Percentiles rank a stretch among this genome's conserved stretches.
These are phyloP conservation scores for Sebastes steindachneri DNA, from an alignment of 2,797 vertebrate genomes.

Conservation along the genomic window DNA sequence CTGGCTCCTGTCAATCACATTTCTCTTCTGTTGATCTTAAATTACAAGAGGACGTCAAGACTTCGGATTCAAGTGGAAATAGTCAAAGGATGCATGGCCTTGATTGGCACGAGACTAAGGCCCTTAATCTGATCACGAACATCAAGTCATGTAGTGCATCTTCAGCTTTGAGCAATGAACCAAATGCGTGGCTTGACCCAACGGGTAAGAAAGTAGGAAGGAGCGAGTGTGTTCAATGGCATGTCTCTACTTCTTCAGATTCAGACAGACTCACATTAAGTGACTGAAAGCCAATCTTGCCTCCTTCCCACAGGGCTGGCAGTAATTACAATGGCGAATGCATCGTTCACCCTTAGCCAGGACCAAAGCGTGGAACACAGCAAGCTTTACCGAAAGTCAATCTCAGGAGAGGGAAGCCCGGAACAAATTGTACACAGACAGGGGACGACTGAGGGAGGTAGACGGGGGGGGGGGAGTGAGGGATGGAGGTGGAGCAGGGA, in stretches of 20 bases:
- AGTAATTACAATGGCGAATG: slow-evolving; percentile 53
- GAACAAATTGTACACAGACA: slow-evolving; percentile 11
- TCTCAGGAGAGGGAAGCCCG: slow-evolving; percentile 11
- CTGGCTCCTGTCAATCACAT: slow-evolving; percentile 9
- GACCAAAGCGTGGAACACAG: slow-evolving; percentile 6
- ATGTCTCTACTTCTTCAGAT: slow-evolving; percentile 9
- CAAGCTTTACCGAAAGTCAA: slow-evolving; percentile 19
- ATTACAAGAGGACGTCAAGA: not conserved
- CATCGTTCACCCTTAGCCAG: slow-evolving; percentile 47
- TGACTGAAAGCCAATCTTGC: slow-evolving; percentile 33
- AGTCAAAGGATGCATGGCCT: not conserved
- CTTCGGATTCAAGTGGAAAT: not conserved
- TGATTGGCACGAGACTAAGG: not conserved
- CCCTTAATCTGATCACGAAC: not conserved
- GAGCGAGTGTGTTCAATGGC: slow-evolving; percentile 17
- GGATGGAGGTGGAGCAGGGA: not conserved
- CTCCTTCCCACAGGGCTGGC: slow-evolving; percentile 29
- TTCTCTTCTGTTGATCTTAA: slow-evolving; percentile 7
- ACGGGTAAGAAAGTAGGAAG: slow-evolving; percentile 4
- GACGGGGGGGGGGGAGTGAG: not conserved
- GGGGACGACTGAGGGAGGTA: not conserved
- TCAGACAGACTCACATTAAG: slow-evolving; percentile 35
- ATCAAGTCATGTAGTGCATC: not conserved
- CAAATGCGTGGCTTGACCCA: not conserved
- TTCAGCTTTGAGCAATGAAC: not conserved